Evolutionary conservation across 2,888 invertebrate genomes (phyloP).

Genomic region (Drosophila kanekoi): DNA sequence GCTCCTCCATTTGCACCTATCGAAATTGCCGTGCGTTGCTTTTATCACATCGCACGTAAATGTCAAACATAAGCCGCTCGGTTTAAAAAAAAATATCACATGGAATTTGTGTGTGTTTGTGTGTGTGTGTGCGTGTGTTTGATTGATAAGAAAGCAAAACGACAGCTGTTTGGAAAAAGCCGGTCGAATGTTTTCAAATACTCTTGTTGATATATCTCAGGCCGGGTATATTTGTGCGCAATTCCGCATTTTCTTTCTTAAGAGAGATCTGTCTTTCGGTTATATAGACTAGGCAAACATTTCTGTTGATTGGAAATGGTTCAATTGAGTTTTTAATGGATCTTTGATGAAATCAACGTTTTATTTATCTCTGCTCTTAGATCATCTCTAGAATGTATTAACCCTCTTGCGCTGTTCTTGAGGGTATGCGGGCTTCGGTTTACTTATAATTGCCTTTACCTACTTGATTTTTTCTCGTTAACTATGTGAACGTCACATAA

Average conservation of each 20-base stretch:
- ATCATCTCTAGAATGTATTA: no score
- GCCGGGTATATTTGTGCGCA: slow-evolving; percentile 24
- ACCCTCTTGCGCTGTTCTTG: neutral
- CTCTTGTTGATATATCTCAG: slow-evolving; percentile 22
- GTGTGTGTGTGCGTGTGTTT: slow-evolving; percentile 39
- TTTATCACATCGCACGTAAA: slow-evolving; percentile 70
- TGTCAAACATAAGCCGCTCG: slow-evolving; percentile 59
- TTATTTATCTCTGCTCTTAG: no score
- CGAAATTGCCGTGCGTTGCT: slow-evolving; percentile 29
- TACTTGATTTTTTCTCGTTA: neutral
- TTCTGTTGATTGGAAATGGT: slow-evolving; percentile 1
- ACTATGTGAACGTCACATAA: slow-evolving; percentile 9
- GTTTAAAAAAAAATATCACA: slow-evolving; percentile 64
- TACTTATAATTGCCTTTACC: neutral
- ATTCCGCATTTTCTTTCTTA: no score
- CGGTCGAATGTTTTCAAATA: slow-evolving; percentile 13
- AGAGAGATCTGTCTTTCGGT: no score
- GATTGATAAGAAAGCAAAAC: slow-evolving; percentile 69
- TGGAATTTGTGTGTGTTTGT: slow-evolving; percentile 26
- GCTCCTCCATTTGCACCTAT: slow-evolving; percentile 9
- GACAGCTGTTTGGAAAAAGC: slow-evolving; percentile 57
- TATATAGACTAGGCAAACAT: neutral
- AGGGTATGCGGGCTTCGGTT: slow-evolving; percentile 13
- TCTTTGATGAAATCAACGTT: no score
- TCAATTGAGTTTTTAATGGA: no score